Evolutionary conservation across 2,888 invertebrate species (phyloP).

Genomic region (Corythucha ciliata): DNA sequence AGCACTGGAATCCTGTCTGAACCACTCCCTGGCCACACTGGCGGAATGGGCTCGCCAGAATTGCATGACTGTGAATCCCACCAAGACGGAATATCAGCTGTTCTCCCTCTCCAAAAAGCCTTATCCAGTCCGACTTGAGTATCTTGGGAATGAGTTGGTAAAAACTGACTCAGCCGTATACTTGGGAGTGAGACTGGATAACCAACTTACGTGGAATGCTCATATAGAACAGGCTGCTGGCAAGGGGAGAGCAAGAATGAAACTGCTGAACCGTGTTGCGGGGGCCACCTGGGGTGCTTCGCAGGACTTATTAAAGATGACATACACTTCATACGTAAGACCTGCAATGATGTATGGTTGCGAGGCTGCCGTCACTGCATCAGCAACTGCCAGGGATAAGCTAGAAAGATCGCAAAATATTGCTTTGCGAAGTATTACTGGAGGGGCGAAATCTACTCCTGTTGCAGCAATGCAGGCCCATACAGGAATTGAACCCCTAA

Average conservation of each 20-base stretch:
- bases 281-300: conserved; percentile 11
- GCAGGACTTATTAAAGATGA: conserved; percentile 2
- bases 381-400: no score
- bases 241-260: conserved; percentile 2
- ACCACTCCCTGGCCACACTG: no score
- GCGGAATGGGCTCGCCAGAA: no score
- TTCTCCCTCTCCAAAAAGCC: conserved; percentile 4
- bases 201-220: conserved; percentile 2
- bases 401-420: neutral
- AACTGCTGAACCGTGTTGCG: conserved; percentile 5
- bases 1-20: no score
- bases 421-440: neutral
- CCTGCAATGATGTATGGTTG: conserved; percentile 4
- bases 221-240: conserved; percentile 3
- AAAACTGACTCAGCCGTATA: conserved; percentile 10
- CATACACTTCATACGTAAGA: conserved; percentile 7
- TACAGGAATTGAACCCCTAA: neutral
- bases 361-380: no score
- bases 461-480: conserved; percentile 3
- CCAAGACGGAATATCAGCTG: conserved; percentile 1
- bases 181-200: conserved; percentile 12
- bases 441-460: neutral
- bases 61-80: neutral
- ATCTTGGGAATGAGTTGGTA: neutral
- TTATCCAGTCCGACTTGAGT: neutral